phyloP scores from a whole-genome alignment of 2,113 vertebrate species.

The Aptenodytes patagonicus region DNA sequence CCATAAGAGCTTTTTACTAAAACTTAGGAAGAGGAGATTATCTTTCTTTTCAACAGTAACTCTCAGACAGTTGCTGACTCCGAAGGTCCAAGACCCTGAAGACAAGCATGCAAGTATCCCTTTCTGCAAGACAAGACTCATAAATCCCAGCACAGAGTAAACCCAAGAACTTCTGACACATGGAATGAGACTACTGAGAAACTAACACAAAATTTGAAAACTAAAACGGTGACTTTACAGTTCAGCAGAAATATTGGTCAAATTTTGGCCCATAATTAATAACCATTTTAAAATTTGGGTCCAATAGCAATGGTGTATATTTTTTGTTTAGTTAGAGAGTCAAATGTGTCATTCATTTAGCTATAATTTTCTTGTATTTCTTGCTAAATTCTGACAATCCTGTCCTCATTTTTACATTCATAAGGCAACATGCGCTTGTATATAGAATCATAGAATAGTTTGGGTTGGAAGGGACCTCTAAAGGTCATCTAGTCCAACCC shows the following conservation, averaged over 20 bases:
- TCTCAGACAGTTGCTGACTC: not conserved
- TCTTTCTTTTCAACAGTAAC: not conserved
- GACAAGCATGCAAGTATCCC: accelerated
- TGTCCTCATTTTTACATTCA: not conserved
- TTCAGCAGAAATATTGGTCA: not conserved
- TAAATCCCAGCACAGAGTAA: not conserved
- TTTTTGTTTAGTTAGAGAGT: not conserved
- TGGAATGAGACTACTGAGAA: not conserved
- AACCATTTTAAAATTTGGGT: not conserved
- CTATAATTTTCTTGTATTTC: not conserved
- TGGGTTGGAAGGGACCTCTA: too few relatives aligned
- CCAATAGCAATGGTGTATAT: not conserved
- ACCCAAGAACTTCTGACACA: not conserved
- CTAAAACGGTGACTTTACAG: not conserved
- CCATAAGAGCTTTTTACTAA: not conserved
- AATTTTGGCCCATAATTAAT: not conserved
- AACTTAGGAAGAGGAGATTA: not conserved
- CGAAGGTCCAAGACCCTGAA: not conserved
- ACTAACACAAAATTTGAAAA: not conserved
- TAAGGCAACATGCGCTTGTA: not conserved
- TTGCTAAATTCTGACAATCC: not conserved
- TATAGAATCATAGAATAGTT: too few relatives aligned
- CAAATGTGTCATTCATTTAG: not conserved
- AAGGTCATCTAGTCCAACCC: too few relatives aligned
- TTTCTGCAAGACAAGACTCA: not conserved